Percentiles rank a stretch among this genome's conserved stretches.
These are phyloP conservation scores for Australoheros scitulus DNA, from an alignment of 2,113 vertebrate species.

Conservation along the genomic window DNA sequence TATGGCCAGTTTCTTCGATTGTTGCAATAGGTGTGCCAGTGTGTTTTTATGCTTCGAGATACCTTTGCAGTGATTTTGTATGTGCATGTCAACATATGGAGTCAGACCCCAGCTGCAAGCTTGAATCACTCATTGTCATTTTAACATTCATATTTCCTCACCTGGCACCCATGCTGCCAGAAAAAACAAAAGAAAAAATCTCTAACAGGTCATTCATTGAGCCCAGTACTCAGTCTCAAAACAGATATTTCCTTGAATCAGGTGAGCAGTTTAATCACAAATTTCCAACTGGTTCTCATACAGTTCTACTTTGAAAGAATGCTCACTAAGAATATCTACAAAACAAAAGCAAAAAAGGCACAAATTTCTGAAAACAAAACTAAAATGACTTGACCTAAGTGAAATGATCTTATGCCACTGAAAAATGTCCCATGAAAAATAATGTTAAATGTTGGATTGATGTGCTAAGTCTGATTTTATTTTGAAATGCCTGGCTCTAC, in stretches of 20 bases:
- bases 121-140: slow-evolving; percentile 30
- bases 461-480: slow-evolving; percentile 48
- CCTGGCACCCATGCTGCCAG: slow-evolving; percentile 27
- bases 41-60: slow-evolving; percentile 15
- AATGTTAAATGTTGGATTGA: slow-evolving; percentile 36
- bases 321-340: not conserved
- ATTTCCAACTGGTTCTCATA: not conserved
- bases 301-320: not conserved
- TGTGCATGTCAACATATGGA: slow-evolving; percentile 24
- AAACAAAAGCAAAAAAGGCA: not conserved
- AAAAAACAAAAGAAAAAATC: not conserved
- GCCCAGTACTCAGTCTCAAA: not conserved
- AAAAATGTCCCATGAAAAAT: slow-evolving; percentile 20
- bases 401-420: not conserved
- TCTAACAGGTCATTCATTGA: slow-evolving; percentile 2
- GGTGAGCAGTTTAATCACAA: not conserved
- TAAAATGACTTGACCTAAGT: not conserved
- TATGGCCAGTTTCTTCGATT: slow-evolving; percentile 29
- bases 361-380: not conserved
- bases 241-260: not conserved
- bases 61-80: slow-evolving; percentile 29
- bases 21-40: not conserved
- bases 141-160: slow-evolving; percentile 29
- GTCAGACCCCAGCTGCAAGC: slow-evolving; percentile 58
- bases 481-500: slow-evolving; percentile 27